Evolutionary conservation across 2,113 vertebrate species (phyloP).

Genomic region (Eolophus roseicapilla): DNA sequence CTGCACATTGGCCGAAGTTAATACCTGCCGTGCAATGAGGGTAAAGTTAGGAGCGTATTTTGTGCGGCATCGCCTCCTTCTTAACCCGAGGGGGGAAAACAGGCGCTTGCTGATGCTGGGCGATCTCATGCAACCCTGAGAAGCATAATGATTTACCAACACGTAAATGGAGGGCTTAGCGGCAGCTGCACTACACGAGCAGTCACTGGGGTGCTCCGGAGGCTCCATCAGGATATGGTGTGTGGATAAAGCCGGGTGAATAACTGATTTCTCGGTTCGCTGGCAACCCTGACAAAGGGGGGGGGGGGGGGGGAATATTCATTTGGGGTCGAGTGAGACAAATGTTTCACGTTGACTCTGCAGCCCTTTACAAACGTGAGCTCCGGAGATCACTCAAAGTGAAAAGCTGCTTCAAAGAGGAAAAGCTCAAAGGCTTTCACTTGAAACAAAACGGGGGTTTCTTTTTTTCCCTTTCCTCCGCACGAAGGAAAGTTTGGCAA

Average conservation of each 20-base stretch:
- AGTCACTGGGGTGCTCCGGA: not conserved
- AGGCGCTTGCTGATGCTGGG: not conserved
- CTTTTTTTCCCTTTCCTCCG: not conserved
- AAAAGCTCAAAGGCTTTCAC: not conserved
- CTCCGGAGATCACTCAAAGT: not conserved
- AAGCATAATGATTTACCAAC: not conserved
- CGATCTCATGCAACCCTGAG: not conserved
- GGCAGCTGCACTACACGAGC: constrained; percentile 16
- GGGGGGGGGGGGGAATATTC: not conserved
- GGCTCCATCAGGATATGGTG: not conserved
- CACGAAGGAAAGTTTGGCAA: not conserved
- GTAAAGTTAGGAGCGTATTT: not conserved
- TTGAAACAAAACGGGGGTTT: not conserved
- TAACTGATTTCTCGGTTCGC: constrained; percentile 36
- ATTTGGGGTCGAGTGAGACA: not conserved
- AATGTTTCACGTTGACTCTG: not conserved
- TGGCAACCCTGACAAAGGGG: not conserved
- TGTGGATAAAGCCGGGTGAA: constrained; percentile 29
- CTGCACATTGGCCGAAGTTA: not conserved
- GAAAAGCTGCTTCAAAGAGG: not conserved
- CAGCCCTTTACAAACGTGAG: not conserved
- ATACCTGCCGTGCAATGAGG: not conserved
- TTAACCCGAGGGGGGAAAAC: not conserved
- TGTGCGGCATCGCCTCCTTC: not conserved
- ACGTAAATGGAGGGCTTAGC: not conserved